These are phyloP conservation scores for Philhelius pedissequus DNA, from an alignment of 2,888 invertebrate species.

Conservation along the genomic window DNA sequence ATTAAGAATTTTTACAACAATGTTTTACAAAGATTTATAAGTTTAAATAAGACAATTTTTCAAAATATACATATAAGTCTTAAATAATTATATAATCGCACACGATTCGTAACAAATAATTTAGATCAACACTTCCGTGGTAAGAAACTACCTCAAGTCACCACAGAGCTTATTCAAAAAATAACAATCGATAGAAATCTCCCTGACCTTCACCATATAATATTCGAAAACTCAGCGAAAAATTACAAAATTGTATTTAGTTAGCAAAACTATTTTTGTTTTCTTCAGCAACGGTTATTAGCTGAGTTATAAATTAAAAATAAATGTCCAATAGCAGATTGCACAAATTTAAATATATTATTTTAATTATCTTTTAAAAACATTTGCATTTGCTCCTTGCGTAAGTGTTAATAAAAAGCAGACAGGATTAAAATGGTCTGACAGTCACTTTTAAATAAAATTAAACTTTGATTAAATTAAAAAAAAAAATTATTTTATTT, in stretches of 20 bases:
- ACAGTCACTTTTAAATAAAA: background rate
- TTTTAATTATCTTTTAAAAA: background rate
- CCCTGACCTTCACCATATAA: background rate
- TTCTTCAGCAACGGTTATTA: background rate
- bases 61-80: too few relatives aligned
- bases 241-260: background rate
- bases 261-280: background rate
- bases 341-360: background rate
- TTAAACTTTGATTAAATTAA: background rate
- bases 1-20: too few relatives aligned
- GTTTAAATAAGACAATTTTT: too few relatives aligned
- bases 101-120: background rate
- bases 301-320: background rate
- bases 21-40: too few relatives aligned
- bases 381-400: background rate
- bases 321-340: background rate
- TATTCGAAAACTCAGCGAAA: background rate
- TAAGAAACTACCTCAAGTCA: background rate
- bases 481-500: conserved; percentile 18
- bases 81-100: too few relatives aligned
- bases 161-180: background rate
- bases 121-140: background rate
- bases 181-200: background rate
- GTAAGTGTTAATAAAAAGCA: background rate
- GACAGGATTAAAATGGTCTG: background rate